Base-by-base conservation (phyloP, 2,113 vertebrate species). In the Semnopithecus entellus region DNA sequence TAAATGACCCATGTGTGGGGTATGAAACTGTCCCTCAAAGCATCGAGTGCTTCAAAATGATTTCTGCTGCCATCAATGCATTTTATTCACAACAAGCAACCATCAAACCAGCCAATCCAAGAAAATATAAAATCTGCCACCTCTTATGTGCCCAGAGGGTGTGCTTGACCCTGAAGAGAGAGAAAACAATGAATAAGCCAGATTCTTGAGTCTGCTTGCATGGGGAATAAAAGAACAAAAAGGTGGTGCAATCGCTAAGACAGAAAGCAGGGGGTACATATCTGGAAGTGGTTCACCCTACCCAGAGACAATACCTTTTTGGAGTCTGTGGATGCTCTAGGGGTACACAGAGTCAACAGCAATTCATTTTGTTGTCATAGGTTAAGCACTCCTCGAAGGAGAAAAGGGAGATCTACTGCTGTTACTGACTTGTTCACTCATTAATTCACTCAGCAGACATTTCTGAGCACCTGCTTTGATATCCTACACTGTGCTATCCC, bases 1-100 rank as follows among this genome's bases (percentile, higher is more conserved):
- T 40, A 20, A 64, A 38, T 20, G 45, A 43, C 0, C 20, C 32
- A n/a, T 6, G 6, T 0, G 8, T 79, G 57, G 20, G 1, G 18
- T 20, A 68, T 1, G 2, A 43, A 68, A 91, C 40, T 72, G 10
- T 72, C 16, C n/a, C 72, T 75, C 72, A 82, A 81, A 81, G 83
- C 66, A 59, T 16, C 4, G 0, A 81, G 20, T 2, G 22, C 85
- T 97, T 23, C 45, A 88, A 66, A 48, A 75, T 43, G 6, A 52
- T 73, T 90, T 96, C 78, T 88, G 64, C 66, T 55, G 14, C 73
- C 66, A 91, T n/a, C 14, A 88, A 45, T 52, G 40, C 70, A 90
- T 61, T 91, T 90, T 89, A 75, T 72, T 82, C 91, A 86, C 81
- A 88, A 86, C 35, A 79, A 96, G 73, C 87, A 93, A 93, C 87